Base-by-base conservation (phyloP, 2,113 vertebrate species). In the Capricornis sumatraensis region DNA sequence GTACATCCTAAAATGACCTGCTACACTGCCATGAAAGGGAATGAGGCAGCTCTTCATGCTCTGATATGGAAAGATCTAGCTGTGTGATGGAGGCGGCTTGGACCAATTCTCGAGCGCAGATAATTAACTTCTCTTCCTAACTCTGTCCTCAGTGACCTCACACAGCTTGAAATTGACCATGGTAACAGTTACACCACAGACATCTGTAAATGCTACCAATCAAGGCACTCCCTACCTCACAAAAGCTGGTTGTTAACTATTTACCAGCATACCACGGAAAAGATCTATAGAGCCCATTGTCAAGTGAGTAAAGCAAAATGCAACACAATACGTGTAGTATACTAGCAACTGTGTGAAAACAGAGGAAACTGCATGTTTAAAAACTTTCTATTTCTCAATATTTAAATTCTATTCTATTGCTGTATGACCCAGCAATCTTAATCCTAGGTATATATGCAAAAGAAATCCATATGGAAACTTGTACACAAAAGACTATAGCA, bases 11-110 rank as follows among this genome's bases (percentile, higher is more conserved):
- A 96, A 84, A 87, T 89, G 95, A 84, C 36, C 64, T 67, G 57
- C 57, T 79, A 36, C 25, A 28, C 45, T 15, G 25, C 74, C 96
- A 84, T 90, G 89, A 92, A 97, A 67, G 85, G 40, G 87, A 97
- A 96, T 28, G 89, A 96, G 84, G 84, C 91, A n/a, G 90, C 8
- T 87, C 95, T 40, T 94, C 60, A 50, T 53, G 62, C 43, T 90
- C 16, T 6, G 21, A 40, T 45, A 23, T 50, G 12, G 79, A 90
- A 62, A 8, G 60, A 74, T 79, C 71, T 3, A 3, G 60, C 16
- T 16, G 2, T 40, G 4, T 10, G 7, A 52, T 74, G 36, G 36
- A 89, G 36, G 25, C 2, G 0, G 14, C 53, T 47, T 58, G 88
- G 55, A 40, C 84, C 17, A 13, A 12, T 86, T 84, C 33, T 5